Percentiles rank a stretch among this genome's conserved stretches.
These are phyloP conservation scores for Tauraco erythrolophus DNA, from an alignment of 2,113 vertebrate genomes.

Conservation along the genomic window DNA sequence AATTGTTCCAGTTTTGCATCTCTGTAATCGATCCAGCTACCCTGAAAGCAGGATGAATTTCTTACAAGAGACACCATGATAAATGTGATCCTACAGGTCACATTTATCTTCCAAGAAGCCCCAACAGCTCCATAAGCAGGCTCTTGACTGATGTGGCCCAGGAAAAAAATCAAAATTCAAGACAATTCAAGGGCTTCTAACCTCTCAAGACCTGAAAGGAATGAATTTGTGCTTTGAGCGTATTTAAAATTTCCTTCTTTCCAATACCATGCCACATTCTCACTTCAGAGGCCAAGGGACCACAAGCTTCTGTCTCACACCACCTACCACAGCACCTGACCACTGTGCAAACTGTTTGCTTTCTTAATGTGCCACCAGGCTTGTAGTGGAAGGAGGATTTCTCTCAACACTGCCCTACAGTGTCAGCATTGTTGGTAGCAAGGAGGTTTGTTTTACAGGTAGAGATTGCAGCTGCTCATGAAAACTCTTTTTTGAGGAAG, in stretches of 20 bases:
- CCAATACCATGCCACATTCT: background rate
- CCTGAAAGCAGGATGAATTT: background rate
- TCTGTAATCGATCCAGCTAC: background rate
- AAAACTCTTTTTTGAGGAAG: background rate
- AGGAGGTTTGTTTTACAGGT: background rate
- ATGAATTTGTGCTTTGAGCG: background rate
- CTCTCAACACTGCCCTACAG: background rate
- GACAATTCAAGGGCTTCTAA: background rate
- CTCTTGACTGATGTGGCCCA: background rate
- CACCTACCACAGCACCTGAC: background rate
- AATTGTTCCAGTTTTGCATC: background rate
- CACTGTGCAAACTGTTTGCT: accelerated
- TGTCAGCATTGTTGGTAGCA: accelerated
- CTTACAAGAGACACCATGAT: background rate
- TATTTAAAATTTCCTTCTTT: background rate
- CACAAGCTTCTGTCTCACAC: background rate
- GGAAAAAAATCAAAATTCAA: background rate
- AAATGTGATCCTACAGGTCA: background rate
- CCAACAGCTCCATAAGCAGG: background rate
- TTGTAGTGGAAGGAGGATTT: background rate
- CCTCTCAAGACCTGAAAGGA: background rate
- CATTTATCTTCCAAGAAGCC: conserved; percentile 21
- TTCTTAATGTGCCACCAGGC: background rate
- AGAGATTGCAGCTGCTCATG: background rate
- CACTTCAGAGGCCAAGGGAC: background rate